A percentile compares a stretch with the other conserved stretches of the same genome.
These are phyloP conservation scores for Tetranychus piercei DNA, from an alignment of 2,888 invertebrate species.

Conservation along the genomic window DNA sequence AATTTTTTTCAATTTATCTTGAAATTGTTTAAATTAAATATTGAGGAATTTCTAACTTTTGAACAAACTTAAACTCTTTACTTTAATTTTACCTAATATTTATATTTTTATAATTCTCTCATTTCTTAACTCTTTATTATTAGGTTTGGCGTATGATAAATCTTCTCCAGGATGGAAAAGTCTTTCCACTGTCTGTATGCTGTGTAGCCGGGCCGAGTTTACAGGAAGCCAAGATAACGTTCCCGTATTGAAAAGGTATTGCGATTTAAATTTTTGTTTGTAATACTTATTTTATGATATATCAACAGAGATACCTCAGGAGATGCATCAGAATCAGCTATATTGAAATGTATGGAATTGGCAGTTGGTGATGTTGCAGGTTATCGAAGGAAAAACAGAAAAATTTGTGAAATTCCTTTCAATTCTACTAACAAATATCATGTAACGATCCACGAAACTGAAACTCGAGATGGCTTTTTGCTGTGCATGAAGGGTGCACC, in stretches of 20 bases:
- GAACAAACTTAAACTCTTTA: no score
- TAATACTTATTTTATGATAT: not conserved
- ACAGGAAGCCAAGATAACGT: constrained; percentile 80
- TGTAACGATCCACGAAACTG: constrained; percentile 28
- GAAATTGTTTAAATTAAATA: no score
- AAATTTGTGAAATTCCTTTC: constrained; percentile 36
- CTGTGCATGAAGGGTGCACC: constrained; percentile 68
- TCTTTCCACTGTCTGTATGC: constrained; percentile 75
- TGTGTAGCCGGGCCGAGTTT: constrained; percentile 97
- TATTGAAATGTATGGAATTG: constrained; percentile 29
- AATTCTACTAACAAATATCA: constrained; percentile 38
- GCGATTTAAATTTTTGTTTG: not conserved
- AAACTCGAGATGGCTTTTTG: constrained; percentile 35
- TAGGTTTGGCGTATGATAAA: constrained; percentile 65
- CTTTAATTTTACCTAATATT: not conserved
- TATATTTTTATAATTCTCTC: not conserved
- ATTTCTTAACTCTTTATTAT: not conserved
- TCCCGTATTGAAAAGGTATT: constrained; percentile 64
- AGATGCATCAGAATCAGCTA: constrained; percentile 37
- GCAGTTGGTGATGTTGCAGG: constrained; percentile 28
- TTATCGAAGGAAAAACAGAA: constrained; percentile 28
- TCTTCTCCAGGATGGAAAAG: constrained; percentile 66
- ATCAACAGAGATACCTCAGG: constrained; percentile 34
- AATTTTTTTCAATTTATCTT: no score
- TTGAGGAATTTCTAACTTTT: no score